Evolutionary conservation across 1,140 invertebrate genomes (phyloP).

Genomic region (Drosophila micromelanica): DNA sequence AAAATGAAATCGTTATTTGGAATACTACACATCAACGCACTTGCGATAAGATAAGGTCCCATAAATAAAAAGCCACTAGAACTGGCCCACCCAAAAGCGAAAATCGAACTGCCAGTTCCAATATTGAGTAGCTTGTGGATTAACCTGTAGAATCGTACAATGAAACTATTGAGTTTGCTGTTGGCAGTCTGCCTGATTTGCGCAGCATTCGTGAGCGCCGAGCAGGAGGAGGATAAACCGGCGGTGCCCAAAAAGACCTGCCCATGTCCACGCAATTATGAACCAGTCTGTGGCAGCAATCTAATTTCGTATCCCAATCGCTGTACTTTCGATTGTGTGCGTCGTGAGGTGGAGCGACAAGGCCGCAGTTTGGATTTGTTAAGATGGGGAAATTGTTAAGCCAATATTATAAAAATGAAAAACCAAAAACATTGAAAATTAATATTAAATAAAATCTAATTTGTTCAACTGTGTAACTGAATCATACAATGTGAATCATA

Average conservation of each 20-base stretch:
- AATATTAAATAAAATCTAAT: slow-evolving; percentile 14
- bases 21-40: neutral
- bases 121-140: slow-evolving; percentile 59
- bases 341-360: slow-evolving; percentile 43
- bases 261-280: slow-evolving; percentile 84
- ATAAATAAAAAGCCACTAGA: slow-evolving; percentile 1
- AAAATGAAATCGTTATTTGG: neutral
- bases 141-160: slow-evolving; percentile 44
- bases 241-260: slow-evolving; percentile 55
- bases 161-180: slow-evolving; percentile 60
- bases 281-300: slow-evolving; percentile 85
- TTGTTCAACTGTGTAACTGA: slow-evolving; percentile 41
- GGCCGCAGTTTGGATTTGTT: slow-evolving; percentile 68
- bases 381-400: slow-evolving; percentile 63
- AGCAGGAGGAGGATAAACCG: neutral
- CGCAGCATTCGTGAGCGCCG: slow-evolving; percentile 30
- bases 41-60: slow-evolving; percentile 60
- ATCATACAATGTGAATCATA: slow-evolving; percentile 55
- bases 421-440: slow-evolving; percentile 21
- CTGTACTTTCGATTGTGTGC: slow-evolving; percentile 84
- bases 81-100: slow-evolving; percentile 24
- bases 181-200: slow-evolving; percentile 62
- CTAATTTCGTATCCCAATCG: slow-evolving; percentile 85
- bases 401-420: neutral
- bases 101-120: slow-evolving; percentile 39